Conservation (phyloP, 2,888 invertebrate genomes). For the Subacronicta megacephala region DNA sequence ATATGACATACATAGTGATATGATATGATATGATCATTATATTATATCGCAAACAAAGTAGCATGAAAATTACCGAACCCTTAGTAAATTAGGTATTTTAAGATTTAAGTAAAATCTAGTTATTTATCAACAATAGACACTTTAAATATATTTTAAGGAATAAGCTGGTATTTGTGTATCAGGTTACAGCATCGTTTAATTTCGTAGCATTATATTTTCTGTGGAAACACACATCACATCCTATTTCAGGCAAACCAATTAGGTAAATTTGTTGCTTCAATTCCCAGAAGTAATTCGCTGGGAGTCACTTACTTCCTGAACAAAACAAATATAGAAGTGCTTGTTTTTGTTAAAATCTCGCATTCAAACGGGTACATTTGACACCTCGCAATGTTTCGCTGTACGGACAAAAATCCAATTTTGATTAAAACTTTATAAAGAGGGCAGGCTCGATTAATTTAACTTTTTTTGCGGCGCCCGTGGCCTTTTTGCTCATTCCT, state of each 20-base stretch:
- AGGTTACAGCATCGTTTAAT: too few relatives aligned
- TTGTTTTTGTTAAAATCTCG: conserved; percentile 43
- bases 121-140: too few relatives aligned
- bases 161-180: too few relatives aligned
- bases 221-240: neutral
- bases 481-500: conserved; percentile 40
- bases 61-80: too few relatives aligned
- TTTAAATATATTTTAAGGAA: too few relatives aligned
- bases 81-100: too few relatives aligned
- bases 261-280: conserved; percentile 14
- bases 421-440: conserved; percentile 74
- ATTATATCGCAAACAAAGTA: too few relatives aligned
- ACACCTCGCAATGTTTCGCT: conserved; percentile 54
- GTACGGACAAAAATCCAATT: conserved; percentile 65
- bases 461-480: conserved; percentile 67
- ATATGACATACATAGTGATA: too few relatives aligned
- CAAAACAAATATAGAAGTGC: conserved; percentile 30
- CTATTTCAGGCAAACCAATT: conserved; percentile 12
- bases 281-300: conserved; percentile 23
- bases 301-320: conserved; percentile 15
- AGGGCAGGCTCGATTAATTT: conserved; percentile 70
- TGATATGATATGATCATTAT: too few relatives aligned
- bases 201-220: too few relatives aligned
- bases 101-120: too few relatives aligned
- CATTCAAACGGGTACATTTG: conserved; percentile 47